Conservation (phyloP, 2,888 invertebrate genomes). For the Romanomermis culicivorax region DNA sequence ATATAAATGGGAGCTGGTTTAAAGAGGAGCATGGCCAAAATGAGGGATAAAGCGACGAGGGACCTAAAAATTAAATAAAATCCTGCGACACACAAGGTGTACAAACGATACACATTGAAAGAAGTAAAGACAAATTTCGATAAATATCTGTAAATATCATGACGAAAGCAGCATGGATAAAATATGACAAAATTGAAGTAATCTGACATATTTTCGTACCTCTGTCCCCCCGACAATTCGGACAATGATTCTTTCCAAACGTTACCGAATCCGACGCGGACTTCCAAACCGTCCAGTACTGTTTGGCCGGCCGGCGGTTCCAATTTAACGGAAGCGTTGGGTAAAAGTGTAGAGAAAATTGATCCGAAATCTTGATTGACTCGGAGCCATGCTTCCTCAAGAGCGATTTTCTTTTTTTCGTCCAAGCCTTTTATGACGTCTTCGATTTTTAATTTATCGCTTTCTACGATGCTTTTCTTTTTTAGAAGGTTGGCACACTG, state of each 20-base stretch:
- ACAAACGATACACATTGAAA: too few relatives aligned
- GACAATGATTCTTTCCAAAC: constrained; percentile 86
- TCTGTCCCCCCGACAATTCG: constrained; percentile 47
- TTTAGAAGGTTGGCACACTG: constrained; percentile 47
- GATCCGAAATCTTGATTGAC: constrained; percentile 55
- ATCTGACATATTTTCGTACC: too few relatives aligned
- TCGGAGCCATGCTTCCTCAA: constrained; percentile 48
- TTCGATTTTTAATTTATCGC: constrained; percentile 50
- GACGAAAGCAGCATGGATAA: too few relatives aligned
- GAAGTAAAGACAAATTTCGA: too few relatives aligned
- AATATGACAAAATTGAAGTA: neutral
- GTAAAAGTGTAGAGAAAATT: constrained; percentile 71
- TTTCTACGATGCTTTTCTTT: constrained; percentile 48
- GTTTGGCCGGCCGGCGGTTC: constrained; percentile 44
- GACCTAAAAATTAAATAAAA: constrained; percentile 34
- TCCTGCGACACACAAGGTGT: neutral
- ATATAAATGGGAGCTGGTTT: constrained; percentile 96
- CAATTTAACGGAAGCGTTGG: constrained; percentile 70
- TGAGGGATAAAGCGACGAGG: constrained; percentile 78
- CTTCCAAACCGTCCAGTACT: constrained; percentile 67
- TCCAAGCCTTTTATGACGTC: constrained; percentile 67
- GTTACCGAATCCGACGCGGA: constrained; percentile 70
- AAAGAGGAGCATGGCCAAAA: constrained; percentile 82
- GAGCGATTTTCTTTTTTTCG: constrained; percentile 61
- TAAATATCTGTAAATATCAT: too few relatives aligned